A percentile compares a stretch with the other conserved stretches of the same genome.
Evolutionary conservation across 2,797 vertebrate species (phyloP).

Genomic region (Poecilia wingei): DNA sequence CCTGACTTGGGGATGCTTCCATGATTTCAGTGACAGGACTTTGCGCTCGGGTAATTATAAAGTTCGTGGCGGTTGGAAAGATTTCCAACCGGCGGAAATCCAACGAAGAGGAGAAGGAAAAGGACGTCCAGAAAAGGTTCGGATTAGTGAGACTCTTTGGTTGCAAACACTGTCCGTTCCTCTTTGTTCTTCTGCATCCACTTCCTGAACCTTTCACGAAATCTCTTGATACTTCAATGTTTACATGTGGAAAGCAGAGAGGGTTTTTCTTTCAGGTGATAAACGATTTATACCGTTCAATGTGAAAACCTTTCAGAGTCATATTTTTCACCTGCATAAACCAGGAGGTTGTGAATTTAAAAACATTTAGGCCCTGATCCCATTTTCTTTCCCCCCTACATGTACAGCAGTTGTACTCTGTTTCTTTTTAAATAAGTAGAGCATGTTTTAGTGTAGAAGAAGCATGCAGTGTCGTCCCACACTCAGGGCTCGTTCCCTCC

Average conservation of each 20-base stretch:
- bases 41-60: neutral
- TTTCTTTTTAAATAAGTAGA: slow-evolving; percentile 48
- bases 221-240: slow-evolving; percentile 66
- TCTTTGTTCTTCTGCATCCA: slow-evolving; percentile 46
- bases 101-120: neutral
- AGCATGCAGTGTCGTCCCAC: slow-evolving; percentile 74
- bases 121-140: slow-evolving; percentile 25
- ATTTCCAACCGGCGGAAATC: too few relatives aligned
- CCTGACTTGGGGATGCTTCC: slow-evolving; percentile 1
- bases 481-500: slow-evolving; percentile 71
- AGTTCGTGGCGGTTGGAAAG: too few relatives aligned
- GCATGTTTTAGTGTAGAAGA: slow-evolving; percentile 73
- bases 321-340: slow-evolving; percentile 51
- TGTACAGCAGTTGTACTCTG: slow-evolving; percentile 32
- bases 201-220: slow-evolving; percentile 50
- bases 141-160: slow-evolving; percentile 19
- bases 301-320: slow-evolving; percentile 62
- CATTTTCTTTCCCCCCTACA: slow-evolving; percentile 35
- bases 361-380: slow-evolving; percentile 37
- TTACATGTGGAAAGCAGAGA: slow-evolving; percentile 61
- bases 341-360: slow-evolving; percentile 56
- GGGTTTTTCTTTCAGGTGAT: slow-evolving; percentile 43
- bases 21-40: slow-evolving; percentile 13
- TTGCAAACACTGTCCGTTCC: slow-evolving; percentile 25
- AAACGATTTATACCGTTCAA: slow-evolving; percentile 62